Evolutionary conservation across 2,888 invertebrate species (phyloP), one percentile per base, ranked within the genome.

Genomic region (Eupithecia tripunctaria): DNA sequence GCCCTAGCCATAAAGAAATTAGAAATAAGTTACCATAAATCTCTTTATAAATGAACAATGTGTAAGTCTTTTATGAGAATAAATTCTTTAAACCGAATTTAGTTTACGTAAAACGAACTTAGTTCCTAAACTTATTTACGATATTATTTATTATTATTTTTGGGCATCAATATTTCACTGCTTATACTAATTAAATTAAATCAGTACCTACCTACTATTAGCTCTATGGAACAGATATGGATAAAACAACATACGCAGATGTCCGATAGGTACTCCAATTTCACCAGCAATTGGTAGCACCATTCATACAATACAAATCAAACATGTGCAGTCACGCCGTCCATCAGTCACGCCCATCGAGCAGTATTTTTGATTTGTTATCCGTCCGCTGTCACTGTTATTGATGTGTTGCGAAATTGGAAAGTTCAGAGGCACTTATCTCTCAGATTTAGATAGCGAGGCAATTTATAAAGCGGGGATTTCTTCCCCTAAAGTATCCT

Each of bases 351-450:
- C 77, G 85, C 69, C 83, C 85, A 86, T 86, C 84, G 83, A 85
- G 83, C 84, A 85, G 84, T 86, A 89, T 89, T 88, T 93, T 92
- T 94, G 94, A 94, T 93, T 91, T 92, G 92, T 93, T 91, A 89
- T 87, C 88, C 84, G 82, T 86, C 87, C 84, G 81, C 85, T 89
- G 94, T 93, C 93, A 92, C 85, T 93, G 92, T 93, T 94, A 94
- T 93, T 94, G 94, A 94, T 94, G 94, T 93, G 93, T 92, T 88
- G 90, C 92, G 90, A 91, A 93, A 94, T 94, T 94, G 94, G 94
- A 93, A 93, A 93, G 93, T 93, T 93, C 91, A 92, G 91, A 85
- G 88, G 89, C 89, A 90, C 91, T 93, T 93, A 93, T 94, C 93
- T 92, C 88, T 87, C 86, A 93, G 93, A 93, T 93, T 92, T 92